Conservation (phyloP, 2,797 vertebrate genomes). For the Scolopax bukidnonensis region DNA sequence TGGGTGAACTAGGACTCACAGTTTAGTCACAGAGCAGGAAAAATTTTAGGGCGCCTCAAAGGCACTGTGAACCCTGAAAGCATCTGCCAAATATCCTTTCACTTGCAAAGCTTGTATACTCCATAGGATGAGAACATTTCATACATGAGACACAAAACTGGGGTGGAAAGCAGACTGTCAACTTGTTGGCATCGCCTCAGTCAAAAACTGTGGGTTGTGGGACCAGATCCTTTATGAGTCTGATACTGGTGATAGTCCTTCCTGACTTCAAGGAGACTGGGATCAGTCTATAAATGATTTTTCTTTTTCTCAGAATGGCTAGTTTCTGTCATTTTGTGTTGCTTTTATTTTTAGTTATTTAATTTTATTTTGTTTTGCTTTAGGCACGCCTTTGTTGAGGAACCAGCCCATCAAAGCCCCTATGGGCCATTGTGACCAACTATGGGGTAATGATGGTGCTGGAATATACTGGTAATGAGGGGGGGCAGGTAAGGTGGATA, state of each 20-base stretch:
- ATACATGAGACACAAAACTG: not conserved
- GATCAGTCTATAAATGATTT: not conserved
- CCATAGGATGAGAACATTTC: not conserved
- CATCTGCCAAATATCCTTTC: not conserved
- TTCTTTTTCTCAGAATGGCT: not conserved
- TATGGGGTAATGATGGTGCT: not conserved
- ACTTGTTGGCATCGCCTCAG: not conserved
- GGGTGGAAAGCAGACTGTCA: not conserved
- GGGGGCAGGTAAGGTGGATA: not conserved
- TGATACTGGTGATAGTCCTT: not conserved
- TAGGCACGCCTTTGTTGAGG: not conserved
- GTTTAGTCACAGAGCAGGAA: not conserved
- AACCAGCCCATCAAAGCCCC: not conserved
- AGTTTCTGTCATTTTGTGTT: not conserved
- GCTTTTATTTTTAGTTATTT: not conserved
- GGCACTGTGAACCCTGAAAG: not conserved
- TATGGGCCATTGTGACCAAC: not conserved
- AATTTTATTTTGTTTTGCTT: not conserved
- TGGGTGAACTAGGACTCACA: not conserved
- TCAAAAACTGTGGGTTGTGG: not conserved
- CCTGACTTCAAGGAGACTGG: not conserved
- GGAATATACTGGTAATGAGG: not conserved
- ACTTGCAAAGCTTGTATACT: not conserved
- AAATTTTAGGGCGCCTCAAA: not conserved
- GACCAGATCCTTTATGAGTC: not conserved